Evolutionary conservation across 2,888 invertebrate genomes (phyloP).

Genomic region (Nomada lathburiana): DNA sequence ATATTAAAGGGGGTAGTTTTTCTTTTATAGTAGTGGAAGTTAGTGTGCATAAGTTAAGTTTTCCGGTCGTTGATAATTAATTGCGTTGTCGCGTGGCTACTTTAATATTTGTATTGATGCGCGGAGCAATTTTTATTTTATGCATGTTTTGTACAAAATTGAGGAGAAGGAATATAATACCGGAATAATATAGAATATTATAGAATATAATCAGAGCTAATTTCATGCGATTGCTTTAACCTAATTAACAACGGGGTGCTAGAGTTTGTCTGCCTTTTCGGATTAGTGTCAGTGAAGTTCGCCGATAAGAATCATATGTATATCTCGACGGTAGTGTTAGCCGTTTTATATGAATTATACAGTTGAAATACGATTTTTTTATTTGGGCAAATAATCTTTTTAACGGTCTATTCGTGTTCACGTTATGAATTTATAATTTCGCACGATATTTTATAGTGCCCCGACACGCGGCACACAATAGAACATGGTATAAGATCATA

Average conservation of each 20-base stretch:
- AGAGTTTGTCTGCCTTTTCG: slow-evolving; percentile 11
- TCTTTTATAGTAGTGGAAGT: too few relatives aligned
- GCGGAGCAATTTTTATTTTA: neutral
- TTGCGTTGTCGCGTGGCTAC: too few relatives aligned
- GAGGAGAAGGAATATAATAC: neutral
- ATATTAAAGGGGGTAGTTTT: too few relatives aligned
- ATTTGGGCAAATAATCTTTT: slow-evolving; percentile 77
- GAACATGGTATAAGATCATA: slow-evolving; percentile 50
- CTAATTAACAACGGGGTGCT: slow-evolving; percentile 51
- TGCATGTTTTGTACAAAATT: too few relatives aligned
- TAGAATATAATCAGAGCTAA: neutral
- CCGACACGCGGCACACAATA: slow-evolving; percentile 67
- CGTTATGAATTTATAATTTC: slow-evolving; percentile 77
- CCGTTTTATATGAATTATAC: slow-evolving; percentile 48
- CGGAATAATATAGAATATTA: too few relatives aligned
- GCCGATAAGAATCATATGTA: slow-evolving; percentile 35
- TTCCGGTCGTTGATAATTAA: too few relatives aligned
- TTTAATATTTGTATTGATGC: too few relatives aligned
- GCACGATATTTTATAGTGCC: slow-evolving; percentile 70
- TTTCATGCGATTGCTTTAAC: slow-evolving; percentile 41
- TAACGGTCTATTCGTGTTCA: slow-evolving; percentile 73
- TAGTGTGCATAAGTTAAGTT: too few relatives aligned
- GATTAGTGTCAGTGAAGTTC: slow-evolving; percentile 23
- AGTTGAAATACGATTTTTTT: slow-evolving; percentile 65
- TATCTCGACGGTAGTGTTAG: slow-evolving; percentile 33